Conservation (phyloP, 2,113 vertebrate species). For the Archilochus colubris region DNA sequence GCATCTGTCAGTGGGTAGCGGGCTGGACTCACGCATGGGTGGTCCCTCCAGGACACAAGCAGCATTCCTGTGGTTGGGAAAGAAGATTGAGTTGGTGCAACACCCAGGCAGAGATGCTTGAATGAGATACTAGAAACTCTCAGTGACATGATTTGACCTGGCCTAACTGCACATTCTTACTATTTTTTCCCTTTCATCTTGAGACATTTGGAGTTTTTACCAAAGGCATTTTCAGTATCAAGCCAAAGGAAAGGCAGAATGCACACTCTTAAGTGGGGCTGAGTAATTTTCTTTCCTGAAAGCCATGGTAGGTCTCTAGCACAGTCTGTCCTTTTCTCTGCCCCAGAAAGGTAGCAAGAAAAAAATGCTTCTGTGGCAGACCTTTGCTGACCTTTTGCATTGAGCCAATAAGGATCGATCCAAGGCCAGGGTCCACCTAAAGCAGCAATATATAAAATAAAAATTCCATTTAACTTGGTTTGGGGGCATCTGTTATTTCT, state of each 20-base stretch:
- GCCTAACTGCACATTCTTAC: background rate
- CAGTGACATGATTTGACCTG: background rate
- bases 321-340: background rate
- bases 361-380: background rate
- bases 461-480: background rate
- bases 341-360: background rate
- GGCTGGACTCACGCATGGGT: background rate
- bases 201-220: background rate
- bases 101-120: background rate
- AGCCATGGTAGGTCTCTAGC: background rate
- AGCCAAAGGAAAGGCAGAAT: background rate
- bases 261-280: background rate
- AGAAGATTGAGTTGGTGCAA: background rate
- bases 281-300: background rate
- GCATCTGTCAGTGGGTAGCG: background rate
- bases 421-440: background rate
- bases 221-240: background rate
- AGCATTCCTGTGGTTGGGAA: background rate
- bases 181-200: background rate
- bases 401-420: background rate
- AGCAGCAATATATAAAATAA: background rate
- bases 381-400: background rate
- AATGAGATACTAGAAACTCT: background rate
- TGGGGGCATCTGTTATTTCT: background rate
- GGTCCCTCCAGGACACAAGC: background rate